These are phyloP conservation scores for Solen grandis DNA, from an alignment of 1,140 invertebrate genomes.

Conservation along the genomic window DNA sequence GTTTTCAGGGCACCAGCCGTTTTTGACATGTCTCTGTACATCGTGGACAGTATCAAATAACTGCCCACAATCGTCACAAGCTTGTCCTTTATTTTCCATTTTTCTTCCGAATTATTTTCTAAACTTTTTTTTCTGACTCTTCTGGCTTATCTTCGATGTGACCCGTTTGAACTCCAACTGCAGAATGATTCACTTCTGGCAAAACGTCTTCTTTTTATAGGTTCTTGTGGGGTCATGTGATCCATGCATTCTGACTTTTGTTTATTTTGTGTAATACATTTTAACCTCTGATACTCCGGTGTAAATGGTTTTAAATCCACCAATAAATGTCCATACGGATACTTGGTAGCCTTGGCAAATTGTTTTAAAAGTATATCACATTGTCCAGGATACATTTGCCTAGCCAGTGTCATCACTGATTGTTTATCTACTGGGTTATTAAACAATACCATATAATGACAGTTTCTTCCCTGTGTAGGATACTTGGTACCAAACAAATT, in stretches of 20 bases:
- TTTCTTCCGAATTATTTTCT: not conserved
- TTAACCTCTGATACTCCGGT: constrained; percentile 18
- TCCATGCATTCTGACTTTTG: not conserved
- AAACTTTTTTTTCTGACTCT: too few relatives aligned
- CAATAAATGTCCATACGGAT: constrained; percentile 22
- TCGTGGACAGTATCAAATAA: too few relatives aligned
- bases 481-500: constrained; percentile 21
- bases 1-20: not conserved
- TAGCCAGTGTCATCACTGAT: constrained; percentile 28
- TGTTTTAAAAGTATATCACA: constrained; percentile 13
- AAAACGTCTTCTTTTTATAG: too few relatives aligned
- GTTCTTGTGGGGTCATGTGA: not conserved
- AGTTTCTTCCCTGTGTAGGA: constrained; percentile 33
- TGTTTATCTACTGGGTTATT: constrained; percentile 21
- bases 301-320: constrained; percentile 29
- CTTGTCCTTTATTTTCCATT: too few relatives aligned
- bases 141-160: too few relatives aligned
- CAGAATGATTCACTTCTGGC: not conserved
- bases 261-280: constrained; percentile 3
- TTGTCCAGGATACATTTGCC: constrained; percentile 12
- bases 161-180: constrained; percentile 2
- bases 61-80: too few relatives aligned
- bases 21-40: too few relatives aligned
- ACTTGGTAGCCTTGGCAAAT: constrained; percentile 18
- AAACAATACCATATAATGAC: constrained; percentile 34